Conservation (phyloP, 2,888 invertebrate genomes). For the Sussaba pulchella region DNA sequence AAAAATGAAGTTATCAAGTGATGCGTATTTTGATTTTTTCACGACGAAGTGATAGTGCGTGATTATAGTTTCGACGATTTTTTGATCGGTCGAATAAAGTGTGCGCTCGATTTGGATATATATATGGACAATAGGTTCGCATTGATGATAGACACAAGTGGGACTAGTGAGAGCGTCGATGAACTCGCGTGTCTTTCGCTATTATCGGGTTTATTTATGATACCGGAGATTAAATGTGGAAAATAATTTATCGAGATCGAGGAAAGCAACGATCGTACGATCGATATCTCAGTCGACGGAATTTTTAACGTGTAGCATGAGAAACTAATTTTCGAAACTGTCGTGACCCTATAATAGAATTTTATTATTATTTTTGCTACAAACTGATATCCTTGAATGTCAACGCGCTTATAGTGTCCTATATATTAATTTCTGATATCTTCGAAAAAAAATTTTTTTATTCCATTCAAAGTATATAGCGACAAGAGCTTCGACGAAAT, state of each 20-base stretch:
- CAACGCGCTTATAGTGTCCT: background rate
- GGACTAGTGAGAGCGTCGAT: background rate
- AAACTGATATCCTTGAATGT: background rate
- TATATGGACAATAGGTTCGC: background rate
- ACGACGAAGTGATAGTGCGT: constrained; percentile 9
- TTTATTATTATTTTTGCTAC: background rate
- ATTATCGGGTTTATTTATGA: constrained; percentile 2
- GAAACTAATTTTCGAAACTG: background rate
- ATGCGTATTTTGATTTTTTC: background rate
- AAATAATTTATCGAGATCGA: background rate
- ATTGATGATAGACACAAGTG: constrained; percentile 1
- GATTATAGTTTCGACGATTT: constrained; percentile 3
- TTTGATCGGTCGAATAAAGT: background rate
- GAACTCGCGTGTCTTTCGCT: background rate
- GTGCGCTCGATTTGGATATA: constrained; percentile 18
- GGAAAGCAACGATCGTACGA: background rate
- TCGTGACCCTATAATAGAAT: background rate
- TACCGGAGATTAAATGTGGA: constrained; percentile 2
- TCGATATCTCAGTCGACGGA: background rate
- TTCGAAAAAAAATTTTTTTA: background rate
- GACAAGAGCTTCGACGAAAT: no score
- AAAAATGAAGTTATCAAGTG: constrained; percentile 4
- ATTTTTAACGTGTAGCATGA: background rate
- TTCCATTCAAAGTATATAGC: no score
- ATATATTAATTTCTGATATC: background rate